A percentile compares a stretch with the other conserved stretches of the same genome.
Evolutionary conservation across 1,140 invertebrate genomes (phyloP).

Genomic region (Elymnias hypermnestra): DNA sequence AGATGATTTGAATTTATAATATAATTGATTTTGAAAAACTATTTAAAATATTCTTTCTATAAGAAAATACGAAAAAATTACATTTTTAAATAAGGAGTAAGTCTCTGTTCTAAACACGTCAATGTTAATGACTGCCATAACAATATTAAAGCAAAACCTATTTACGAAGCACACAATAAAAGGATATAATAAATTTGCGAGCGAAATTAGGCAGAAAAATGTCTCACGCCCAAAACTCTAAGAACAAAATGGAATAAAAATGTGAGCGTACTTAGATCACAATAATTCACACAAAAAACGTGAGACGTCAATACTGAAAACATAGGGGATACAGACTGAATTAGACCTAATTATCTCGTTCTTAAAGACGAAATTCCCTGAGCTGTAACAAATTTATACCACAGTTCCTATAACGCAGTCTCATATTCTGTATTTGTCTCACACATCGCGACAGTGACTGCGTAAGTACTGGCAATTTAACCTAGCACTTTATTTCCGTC

Average conservation of each 20-base stretch:
- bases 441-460: constrained; percentile 48
- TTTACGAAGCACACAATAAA: constrained; percentile 11
- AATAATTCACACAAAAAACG: constrained; percentile 45
- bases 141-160: background rate
- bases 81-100: too few relatives aligned
- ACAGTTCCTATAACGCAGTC: constrained; percentile 32
- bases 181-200: constrained; percentile 22
- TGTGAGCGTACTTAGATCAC: constrained; percentile 30
- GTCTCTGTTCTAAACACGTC: too few relatives aligned
- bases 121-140: background rate
- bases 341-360: constrained; percentile 10
- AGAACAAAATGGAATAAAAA: constrained; percentile 42
- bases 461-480: constrained; percentile 62
- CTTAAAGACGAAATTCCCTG: constrained; percentile 16
- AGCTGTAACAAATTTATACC: constrained; percentile 14
- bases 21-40: too few relatives aligned
- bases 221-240: constrained; percentile 27
- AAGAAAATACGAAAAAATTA: too few relatives aligned
- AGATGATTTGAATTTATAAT: too few relatives aligned
- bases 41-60: too few relatives aligned
- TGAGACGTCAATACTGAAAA: constrained; percentile 33
- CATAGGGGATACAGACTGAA: constrained; percentile 10
- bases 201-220: constrained; percentile 39
- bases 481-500: constrained; percentile 52
- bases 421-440: constrained; percentile 57